Base-by-base conservation (phyloP, 2,113 vertebrate genomes). In the Orcinus orca region DNA sequence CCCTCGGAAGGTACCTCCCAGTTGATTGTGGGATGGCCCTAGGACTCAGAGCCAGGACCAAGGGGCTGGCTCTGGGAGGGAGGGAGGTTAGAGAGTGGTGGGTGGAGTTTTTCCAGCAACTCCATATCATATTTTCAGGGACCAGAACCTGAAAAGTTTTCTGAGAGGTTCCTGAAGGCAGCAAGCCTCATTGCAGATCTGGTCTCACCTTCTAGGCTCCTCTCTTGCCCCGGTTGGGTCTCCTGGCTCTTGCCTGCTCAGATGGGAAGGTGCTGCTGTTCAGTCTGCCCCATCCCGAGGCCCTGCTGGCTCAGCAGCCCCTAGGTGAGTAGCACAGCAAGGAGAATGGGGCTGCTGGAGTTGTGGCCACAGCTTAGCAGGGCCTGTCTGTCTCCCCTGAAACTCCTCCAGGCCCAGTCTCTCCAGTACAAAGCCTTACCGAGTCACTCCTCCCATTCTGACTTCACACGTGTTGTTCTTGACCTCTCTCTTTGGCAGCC, bases 191-290 rank as follows among this genome's bases (percentile, higher is more conserved):
- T 82, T 38, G 23, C 55, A 44, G 36, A 20, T 90, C 84, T 97
- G 95, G 8, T 88, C 97, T 58, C 1, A 20, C 85, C 53, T n/a
- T n/a, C 1, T 93, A 99, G 99, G 98, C 98, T 68, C 99, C 99
- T 0, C 98, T 99, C 86, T 98, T 99, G 98, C 99, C 99, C 89
- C 98, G 99, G 2, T 97, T 99, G 97, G 99, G 99, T 38, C 98
- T 99, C 60, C 98, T 99, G 98, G 99, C 99, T 0, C 98, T 98
- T 1, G 99, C 99, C 67, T 99, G 99, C 90, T 99, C 99, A 0
- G 98, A 98, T 0, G 98, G 99, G 23, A 98, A 98, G 65, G 99
- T 99, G 97, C 98, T 98, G 58, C 98, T 99, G 9, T 99, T 99
- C 97, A 99, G 99, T 87, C 99, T 99, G 23, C 99, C 99, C 0